Evolutionary conservation across 2,888 invertebrate genomes (phyloP).

Genomic region (Chrysolina americana): DNA sequence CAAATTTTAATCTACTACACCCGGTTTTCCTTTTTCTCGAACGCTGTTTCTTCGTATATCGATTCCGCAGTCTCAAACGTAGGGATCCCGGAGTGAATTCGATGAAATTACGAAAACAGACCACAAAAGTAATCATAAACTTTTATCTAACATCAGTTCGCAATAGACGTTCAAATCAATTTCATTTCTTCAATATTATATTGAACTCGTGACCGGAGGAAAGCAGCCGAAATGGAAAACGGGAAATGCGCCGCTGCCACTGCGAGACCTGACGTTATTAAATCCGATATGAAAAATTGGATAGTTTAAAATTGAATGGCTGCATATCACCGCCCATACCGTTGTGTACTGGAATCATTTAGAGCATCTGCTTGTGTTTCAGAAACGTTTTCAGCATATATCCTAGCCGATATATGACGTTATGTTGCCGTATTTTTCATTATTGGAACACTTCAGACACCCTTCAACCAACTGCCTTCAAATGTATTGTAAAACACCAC

Average conservation of each 20-base stretch:
- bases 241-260: constrained; percentile 52
- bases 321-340: constrained; percentile 61
- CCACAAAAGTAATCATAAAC: constrained; percentile 67
- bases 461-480: background rate
- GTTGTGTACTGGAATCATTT: constrained; percentile 64
- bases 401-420: constrained; percentile 43
- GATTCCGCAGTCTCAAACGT: constrained; percentile 5
- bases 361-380: constrained; percentile 61
- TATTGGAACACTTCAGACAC: constrained; percentile 35
- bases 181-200: constrained; percentile 69
- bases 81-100: constrained; percentile 15
- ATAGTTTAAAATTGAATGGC: constrained; percentile 70
- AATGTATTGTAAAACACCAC: background rate
- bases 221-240: constrained; percentile 46
- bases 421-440: constrained; percentile 44
- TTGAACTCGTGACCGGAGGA: constrained; percentile 67
- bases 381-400: constrained; percentile 53
- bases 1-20: background rate
- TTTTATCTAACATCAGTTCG: constrained; percentile 63
- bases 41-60: background rate
- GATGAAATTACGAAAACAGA: constrained; percentile 46
- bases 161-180: constrained; percentile 64
- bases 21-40: background rate
- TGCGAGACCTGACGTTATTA: constrained; percentile 68
- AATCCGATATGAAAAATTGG: constrained; percentile 71